These are phyloP conservation scores for Anoplolepis gracilipes DNA, from an alignment of 1,140 invertebrate genomes.

Conservation along the genomic window DNA sequence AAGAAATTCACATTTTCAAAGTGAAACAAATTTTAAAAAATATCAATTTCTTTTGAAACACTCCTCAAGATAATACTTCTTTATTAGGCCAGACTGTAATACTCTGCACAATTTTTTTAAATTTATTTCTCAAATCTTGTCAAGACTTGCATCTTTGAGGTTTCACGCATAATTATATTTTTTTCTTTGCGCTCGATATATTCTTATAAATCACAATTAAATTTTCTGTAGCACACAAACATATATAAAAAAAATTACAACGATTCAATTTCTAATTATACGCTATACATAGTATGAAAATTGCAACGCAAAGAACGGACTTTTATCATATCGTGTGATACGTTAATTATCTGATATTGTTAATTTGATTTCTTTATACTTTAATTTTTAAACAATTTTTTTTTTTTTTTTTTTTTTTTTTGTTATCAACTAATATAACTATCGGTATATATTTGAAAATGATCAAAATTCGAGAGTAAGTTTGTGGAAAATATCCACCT, in stretches of 20 bases:
- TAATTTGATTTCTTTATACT: not conserved
- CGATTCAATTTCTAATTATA: not conserved
- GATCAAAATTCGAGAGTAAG: slow-evolving; percentile 5
- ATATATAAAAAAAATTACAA: not conserved
- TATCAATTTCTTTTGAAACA: not conserved
- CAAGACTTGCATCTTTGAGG: not conserved
- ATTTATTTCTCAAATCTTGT: not conserved
- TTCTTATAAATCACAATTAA: slow-evolving; percentile 5
- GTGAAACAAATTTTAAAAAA: slow-evolving; percentile 12
- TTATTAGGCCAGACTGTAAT: not conserved
- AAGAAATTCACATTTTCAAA: not conserved
- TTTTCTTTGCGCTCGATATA: too few species aligned
- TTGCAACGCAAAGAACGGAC: not conserved
- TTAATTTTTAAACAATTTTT: not conserved
- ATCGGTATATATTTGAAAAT: not conserved
- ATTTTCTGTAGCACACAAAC: not conserved
- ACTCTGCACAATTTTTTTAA: not conserved
- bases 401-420: too few species aligned
- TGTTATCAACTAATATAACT: not conserved
- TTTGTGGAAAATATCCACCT: not conserved
- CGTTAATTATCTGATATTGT: too few species aligned
- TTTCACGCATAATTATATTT: not conserved
- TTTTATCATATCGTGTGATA: not conserved
- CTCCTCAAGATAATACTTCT: not conserved
- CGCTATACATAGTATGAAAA: not conserved